These are phyloP conservation scores for Vulpes lagopus DNA, from an alignment of 2,113 vertebrate genomes.

Conservation along the genomic window DNA sequence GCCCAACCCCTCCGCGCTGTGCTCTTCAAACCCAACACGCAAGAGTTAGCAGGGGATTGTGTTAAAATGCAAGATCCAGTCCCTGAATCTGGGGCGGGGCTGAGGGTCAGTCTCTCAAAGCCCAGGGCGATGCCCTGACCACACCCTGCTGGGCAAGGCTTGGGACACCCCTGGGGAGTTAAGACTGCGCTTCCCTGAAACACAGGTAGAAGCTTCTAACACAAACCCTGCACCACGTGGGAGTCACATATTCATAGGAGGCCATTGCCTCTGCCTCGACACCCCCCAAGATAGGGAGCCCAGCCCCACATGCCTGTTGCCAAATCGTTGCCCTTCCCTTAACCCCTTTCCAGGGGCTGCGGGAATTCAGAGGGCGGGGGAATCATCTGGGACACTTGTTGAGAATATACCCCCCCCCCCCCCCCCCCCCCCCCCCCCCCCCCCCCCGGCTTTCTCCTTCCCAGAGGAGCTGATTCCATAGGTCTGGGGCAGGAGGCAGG, in stretches of 20 bases:
- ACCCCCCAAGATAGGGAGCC: neutral
- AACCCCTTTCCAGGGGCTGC: neutral
- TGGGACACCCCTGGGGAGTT: neutral
- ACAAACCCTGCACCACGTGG: neutral
- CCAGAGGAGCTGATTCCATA: neutral
- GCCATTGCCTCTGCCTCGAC: neutral
- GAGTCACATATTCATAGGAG: neutral
- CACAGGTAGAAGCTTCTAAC: neutral
- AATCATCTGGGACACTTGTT: neutral
- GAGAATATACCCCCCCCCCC: neutral
- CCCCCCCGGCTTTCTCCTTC: neutral
- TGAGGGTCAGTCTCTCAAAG: neutral
- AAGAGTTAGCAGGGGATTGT: neutral
- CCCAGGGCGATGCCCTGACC: neutral
- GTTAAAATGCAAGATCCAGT: slow-evolving; percentile 20
- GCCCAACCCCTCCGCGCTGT: neutral
- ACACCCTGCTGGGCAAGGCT: neutral
- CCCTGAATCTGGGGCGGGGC: neutral
- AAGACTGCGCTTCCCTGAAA: neutral
- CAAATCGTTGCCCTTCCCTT: neutral
- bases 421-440: too few relatives aligned
- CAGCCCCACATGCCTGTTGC: neutral
- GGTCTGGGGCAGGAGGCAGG: neutral
- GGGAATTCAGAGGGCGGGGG: neutral
- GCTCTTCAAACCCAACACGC: neutral